Evolutionary conservation across 2,888 invertebrate species (phyloP).

Genomic region (Punctoribates punctum): DNA sequence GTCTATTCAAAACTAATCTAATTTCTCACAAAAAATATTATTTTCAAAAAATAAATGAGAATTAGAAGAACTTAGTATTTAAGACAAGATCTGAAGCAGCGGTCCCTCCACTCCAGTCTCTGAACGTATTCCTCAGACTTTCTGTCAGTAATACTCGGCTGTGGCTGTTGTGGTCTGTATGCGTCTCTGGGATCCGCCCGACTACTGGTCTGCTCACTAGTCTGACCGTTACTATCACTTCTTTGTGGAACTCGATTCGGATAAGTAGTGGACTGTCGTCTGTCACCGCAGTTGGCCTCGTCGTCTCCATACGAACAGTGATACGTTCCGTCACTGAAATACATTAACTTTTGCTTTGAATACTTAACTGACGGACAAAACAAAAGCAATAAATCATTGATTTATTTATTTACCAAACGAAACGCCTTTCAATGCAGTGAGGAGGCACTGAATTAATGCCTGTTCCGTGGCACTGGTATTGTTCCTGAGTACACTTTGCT

Average conservation of each 20-base stretch:
- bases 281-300: slow-evolving; percentile 14
- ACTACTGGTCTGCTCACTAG: not conserved
- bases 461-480: slow-evolving; percentile 39
- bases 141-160: not conserved
- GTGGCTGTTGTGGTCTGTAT: not conserved
- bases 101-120: slow-evolving; percentile 37
- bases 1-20: too few species aligned
- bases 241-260: not conserved
- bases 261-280: not conserved
- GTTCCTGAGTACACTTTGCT: slow-evolving; percentile 4
- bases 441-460: slow-evolving; percentile 34
- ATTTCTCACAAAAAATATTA: not conserved
- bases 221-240: not conserved
- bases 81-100: slow-evolving; percentile 40
- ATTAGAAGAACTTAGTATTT: slow-evolving; percentile 13
- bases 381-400: not conserved
- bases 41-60: not conserved
- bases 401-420: slow-evolving; percentile 34
- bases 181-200: not conserved
- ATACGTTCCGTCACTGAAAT: slow-evolving; percentile 30
- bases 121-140: slow-evolving; percentile 37
- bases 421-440: slow-evolving; percentile 34
- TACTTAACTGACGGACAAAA: slow-evolving; percentile 2
- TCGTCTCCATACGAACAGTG: slow-evolving; percentile 41
- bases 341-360: slow-evolving; percentile 12